Evolutionary conservation across 2,113 vertebrate species (phyloP), one percentile per base, ranked within the genome.

Genomic region (Silurus meridionalis): DNA sequence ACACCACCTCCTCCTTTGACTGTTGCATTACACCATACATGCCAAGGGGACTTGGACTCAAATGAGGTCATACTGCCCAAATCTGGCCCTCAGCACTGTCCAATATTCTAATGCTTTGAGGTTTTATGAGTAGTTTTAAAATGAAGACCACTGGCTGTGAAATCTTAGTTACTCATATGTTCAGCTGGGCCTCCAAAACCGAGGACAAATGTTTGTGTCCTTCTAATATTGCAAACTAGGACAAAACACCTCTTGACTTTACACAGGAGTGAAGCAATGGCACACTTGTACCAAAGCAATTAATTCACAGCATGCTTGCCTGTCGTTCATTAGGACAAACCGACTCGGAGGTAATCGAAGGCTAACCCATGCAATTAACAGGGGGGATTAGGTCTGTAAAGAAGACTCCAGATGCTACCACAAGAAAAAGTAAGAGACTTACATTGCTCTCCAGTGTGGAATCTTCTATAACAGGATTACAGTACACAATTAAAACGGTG

Each of bases 361-460:
- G 85, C 87, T 88, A 88, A 88, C 85, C 87, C 87, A 87, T 84
- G 87, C 85, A 87, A 90, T 90, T 90, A 88, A 82, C 87, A 69
- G 78, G 75, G 82, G 77, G 83, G 80, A 88, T 90, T 86, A 87
- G 87, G 83, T 85, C 83, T 87, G 85, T 83, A 86, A 88, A 87
- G 72, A 79, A 80, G 67, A 61, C 66, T 83, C 61, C 89, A 88
- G 85, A 88, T 87, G 87, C 89, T 87, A 82, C 84, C 83, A 84
- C 57, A 74, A n/a, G 61, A 71, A 80, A 77, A 85, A 79, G n/a
- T 21, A 57, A 72, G 46, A 67, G 21, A 64, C 21, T 61, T 64
- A 66, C 52, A 50, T 67, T 63, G 69, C 67, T 66, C 79, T 64
- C 23, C 69, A 48, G 28, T 78, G 13, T 15, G 9, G 55, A 79